Percentiles rank a stretch among this genome's conserved stretches.
These are phyloP conservation scores for Manduca sexta DNA, from an alignment of 1,140 invertebrate species.

Conservation along the genomic window DNA sequence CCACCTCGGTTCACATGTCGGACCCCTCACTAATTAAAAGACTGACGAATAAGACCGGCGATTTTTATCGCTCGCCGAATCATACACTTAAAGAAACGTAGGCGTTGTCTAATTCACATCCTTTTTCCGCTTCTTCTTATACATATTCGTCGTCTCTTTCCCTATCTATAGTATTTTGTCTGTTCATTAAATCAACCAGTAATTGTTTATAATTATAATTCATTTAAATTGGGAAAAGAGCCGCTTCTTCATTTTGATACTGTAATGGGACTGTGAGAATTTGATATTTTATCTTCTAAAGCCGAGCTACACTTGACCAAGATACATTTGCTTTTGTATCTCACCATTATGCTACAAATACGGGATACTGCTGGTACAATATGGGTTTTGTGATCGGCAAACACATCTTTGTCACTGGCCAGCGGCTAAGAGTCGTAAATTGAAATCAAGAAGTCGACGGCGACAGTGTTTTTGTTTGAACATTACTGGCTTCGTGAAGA, in stretches of 20 bases:
- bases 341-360: neutral
- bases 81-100: slow-evolving; percentile 56
- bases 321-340: neutral
- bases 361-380: slow-evolving; percentile 9
- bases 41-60: slow-evolving; percentile 68
- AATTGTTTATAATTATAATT: slow-evolving; percentile 70
- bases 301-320: neutral
- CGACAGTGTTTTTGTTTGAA: slow-evolving; percentile 60
- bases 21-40: slow-evolving; percentile 69
- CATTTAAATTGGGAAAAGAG: slow-evolving; percentile 52
- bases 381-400: neutral
- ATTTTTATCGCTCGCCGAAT: slow-evolving; percentile 70
- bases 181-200: slow-evolving; percentile 57
- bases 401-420: slow-evolving; percentile 15
- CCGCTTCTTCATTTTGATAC: slow-evolving; percentile 48
- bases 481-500: slow-evolving; percentile 61
- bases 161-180: slow-evolving; percentile 35
- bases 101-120: slow-evolving; percentile 52
- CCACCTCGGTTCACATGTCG: slow-evolving; percentile 61
- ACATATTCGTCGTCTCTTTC: slow-evolving; percentile 24
- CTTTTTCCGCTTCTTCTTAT: slow-evolving; percentile 29
- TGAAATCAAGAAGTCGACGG: slow-evolving; percentile 47
- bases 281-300: slow-evolving; percentile 54
- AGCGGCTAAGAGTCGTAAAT: slow-evolving; percentile 44
- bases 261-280: slow-evolving; percentile 54